Percentiles rank a stretch among this genome's conserved stretches.
Evolutionary conservation across 2,113 vertebrate species (phyloP).

Genomic region (Podarcis raffonei): DNA sequence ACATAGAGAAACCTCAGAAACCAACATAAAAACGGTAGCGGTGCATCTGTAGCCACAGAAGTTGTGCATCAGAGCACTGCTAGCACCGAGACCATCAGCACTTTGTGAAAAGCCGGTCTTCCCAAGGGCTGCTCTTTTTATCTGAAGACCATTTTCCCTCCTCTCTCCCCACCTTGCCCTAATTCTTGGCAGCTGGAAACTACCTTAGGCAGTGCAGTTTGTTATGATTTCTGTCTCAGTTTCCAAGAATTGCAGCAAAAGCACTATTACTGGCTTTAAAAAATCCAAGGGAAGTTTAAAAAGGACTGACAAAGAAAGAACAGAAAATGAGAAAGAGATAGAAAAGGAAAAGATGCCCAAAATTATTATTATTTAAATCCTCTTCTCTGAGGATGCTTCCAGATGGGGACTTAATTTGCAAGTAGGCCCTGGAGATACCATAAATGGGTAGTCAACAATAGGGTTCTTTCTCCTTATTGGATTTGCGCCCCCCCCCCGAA

Average conservation of each 20-base stretch:
- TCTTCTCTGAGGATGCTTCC: neutral
- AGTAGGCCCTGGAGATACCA: too few relatives aligned
- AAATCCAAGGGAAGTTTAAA: slow-evolving; percentile 40
- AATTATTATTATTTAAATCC: neutral
- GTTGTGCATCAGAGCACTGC: slow-evolving; percentile 41
- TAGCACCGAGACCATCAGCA: slow-evolving; percentile 53
- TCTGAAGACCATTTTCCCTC: slow-evolving; percentile 30
- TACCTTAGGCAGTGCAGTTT: slow-evolving; percentile 59
- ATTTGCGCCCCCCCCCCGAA: neutral
- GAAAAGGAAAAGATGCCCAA: neutral
- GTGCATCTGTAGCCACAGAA: slow-evolving; percentile 41
- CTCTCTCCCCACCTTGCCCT: slow-evolving; percentile 41
- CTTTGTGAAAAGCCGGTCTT: slow-evolving; percentile 46
- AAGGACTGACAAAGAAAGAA: neutral
- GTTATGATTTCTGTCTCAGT: slow-evolving; percentile 71
- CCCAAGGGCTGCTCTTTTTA: slow-evolving; percentile 36
- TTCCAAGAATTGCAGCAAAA: slow-evolving; percentile 72
- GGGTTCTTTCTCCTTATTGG: neutral
- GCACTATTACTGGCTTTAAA: slow-evolving; percentile 58
- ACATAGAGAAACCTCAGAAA: neutral
- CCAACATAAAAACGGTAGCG: slow-evolving; percentile 5
- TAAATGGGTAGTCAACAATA: too few relatives aligned
- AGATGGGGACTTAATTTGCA: neutral
- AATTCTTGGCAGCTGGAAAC: slow-evolving; percentile 48
- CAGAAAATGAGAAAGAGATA: slow-evolving; percentile 12